Conservation (phyloP, 2,888 invertebrate species). For the Dryococelus australis region DNA sequence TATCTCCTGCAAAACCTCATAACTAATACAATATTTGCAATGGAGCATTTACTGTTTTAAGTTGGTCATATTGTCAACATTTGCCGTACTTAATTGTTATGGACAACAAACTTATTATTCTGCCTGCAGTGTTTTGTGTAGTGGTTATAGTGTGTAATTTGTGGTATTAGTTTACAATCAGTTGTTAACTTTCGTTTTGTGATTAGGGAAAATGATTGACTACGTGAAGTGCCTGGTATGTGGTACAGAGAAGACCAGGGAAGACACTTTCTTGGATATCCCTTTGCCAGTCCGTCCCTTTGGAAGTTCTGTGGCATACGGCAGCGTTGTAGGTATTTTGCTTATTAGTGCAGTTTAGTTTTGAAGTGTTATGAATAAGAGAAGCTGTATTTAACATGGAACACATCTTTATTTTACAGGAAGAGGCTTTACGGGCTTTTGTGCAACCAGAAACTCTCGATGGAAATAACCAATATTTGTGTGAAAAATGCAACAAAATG, state of each 20-base stretch:
- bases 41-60: too few relatives aligned
- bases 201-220: constrained; percentile 77
- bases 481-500: constrained; percentile 85
- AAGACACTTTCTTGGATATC: constrained; percentile 85
- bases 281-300: constrained; percentile 86
- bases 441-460: constrained; percentile 84
- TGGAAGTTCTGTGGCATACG: constrained; percentile 77
- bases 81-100: too few relatives aligned
- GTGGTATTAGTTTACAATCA: too few relatives aligned
- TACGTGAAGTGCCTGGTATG: constrained; percentile 90
- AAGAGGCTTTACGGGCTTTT: constrained; percentile 84
- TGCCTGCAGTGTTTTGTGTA: too few relatives aligned
- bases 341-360: background rate
- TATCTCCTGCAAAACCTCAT: too few relatives aligned
- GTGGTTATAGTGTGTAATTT: too few relatives aligned
- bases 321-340: constrained; percentile 69
- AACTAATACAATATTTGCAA: too few relatives aligned
- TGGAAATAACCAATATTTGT: constrained; percentile 86
- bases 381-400: background rate
- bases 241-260: constrained; percentile 79
- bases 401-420: constrained; percentile 44
- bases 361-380: background rate
- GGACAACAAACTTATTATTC: too few relatives aligned
- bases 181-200: background rate
- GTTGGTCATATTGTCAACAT: too few relatives aligned